Percentiles rank a stretch among this genome's conserved stretches.
Evolutionary conservation across 2,113 vertebrate species (phyloP).

Genomic region (Parus major): DNA sequence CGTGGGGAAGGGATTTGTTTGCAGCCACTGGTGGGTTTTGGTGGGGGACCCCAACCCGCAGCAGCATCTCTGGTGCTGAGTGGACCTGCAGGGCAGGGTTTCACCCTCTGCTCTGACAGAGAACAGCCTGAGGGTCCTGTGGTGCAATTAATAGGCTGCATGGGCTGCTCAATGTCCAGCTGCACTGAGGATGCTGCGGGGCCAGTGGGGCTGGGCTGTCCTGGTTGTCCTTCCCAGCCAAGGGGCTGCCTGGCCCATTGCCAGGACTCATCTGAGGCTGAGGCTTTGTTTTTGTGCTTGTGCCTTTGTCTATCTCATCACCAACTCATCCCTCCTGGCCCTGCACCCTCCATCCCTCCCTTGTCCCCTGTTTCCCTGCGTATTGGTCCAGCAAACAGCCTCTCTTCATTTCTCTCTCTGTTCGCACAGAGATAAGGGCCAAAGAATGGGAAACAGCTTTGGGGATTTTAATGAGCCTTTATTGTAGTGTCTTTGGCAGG

Average conservation of each 20-base stretch:
- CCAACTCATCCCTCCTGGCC: background rate
- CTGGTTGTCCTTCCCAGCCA: background rate
- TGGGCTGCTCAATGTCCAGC: fast-evolving
- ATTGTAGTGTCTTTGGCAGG: conserved; percentile 36
- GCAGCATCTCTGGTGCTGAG: background rate
- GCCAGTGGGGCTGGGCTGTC: background rate
- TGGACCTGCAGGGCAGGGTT: fast-evolving
- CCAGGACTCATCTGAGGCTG: background rate
- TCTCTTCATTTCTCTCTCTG: conserved; percentile 29
- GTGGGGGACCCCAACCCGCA: fast-evolving
- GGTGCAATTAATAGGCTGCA: fast-evolving
- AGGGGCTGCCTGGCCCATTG: background rate
- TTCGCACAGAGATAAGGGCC: conserved; percentile 61
- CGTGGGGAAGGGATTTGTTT: background rate
- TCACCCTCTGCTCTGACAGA: background rate
- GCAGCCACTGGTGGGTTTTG: background rate
- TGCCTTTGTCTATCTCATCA: background rate
- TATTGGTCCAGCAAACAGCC: background rate
- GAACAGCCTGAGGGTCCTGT: background rate
- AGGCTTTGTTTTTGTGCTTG: background rate
- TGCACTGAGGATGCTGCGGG: background rate
- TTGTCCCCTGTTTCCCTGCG: background rate
- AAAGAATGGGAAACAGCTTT: conserved; percentile 36
- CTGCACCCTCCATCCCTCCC: background rate
- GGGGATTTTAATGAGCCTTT: conserved; percentile 56